Base-by-base conservation (phyloP, 2,888 invertebrate species). In the Papilio gigon region DNA sequence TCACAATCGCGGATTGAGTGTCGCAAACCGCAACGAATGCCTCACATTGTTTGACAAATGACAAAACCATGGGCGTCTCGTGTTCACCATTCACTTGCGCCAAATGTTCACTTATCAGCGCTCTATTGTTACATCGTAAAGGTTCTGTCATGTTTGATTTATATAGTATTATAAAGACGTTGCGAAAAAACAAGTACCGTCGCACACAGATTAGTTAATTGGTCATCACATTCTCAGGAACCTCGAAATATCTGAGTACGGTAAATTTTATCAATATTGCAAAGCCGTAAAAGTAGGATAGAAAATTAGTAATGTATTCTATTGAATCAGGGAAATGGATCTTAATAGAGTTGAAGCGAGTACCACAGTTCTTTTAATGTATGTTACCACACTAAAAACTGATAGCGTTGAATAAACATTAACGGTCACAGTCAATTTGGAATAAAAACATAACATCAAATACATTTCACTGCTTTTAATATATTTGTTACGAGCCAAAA, bases 21-120 rank as follows among this genome's bases (percentile, higher is more conserved):
- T 83, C 81, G 86, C 79, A 86, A 86, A 84, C 83, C 80, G 78
- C 73, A 75, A 76, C 84, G 77, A 84, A 85, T 86, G 79, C 78
- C 74, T 76, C 75, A 77, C 77, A 86, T 86, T 88, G 87, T 88
- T 84, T 84, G 82, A 78, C 79, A 79, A 76, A 75, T 80, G 81
- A 79, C 82, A 81, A 79, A 81, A 80, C 77, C 77, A 78, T 79
- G 67, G 71, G 68, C 74, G 75, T 79, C 77, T 74, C 73, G 63
- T 71, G 72, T 72, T 75, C 73, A 73, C 74, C 71, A 73, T 74
- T 75, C 74, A 73, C 72, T 72, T 73, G 73, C 70, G 73, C 73
- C 71, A 70, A 64, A 70, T 67, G 64, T 68, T 71, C 66, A 69
- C 68, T 71, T 74, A 72, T 73, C 72, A 71, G 33, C 35, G 59